phyloP scores from a whole-genome alignment of 2,888 invertebrate species.

The Tachina grossa region DNA sequence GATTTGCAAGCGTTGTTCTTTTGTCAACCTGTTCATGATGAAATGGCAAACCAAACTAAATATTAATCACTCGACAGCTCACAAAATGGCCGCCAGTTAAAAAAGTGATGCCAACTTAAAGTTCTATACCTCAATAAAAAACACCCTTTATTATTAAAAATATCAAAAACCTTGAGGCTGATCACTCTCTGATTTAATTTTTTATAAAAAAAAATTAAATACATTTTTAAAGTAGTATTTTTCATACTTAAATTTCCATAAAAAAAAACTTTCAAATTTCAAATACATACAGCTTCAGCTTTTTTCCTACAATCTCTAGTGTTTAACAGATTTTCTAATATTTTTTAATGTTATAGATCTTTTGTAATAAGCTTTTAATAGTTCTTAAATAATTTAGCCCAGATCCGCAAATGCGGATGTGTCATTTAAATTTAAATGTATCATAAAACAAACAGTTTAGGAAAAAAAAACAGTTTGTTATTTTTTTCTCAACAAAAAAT shows the following conservation, averaged over 20 bases:
- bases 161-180: neutral
- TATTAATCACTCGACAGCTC: too few relatives aligned
- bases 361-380: conserved; percentile 42
- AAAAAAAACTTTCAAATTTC: neutral
- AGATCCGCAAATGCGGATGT: conserved; percentile 67
- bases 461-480: conserved; percentile 5
- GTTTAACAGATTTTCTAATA: neutral
- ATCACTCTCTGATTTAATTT: neutral
- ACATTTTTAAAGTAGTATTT: conserved; percentile 1
- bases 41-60: too few relatives aligned
- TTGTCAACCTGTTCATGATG: too few relatives aligned
- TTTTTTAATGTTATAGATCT: conserved; percentile 7
- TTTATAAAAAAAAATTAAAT: neutral
- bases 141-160: too few relatives aligned
- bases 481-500: conserved; percentile 22
- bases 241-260: neutral
- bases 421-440: conserved; percentile 62
- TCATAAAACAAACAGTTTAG: conserved; percentile 39
- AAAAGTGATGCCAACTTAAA: too few relatives aligned
- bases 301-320: neutral
- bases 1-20: too few relatives aligned
- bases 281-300: neutral
- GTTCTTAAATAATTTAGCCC: conserved; percentile 35
- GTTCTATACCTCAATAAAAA: too few relatives aligned
- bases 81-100: too few relatives aligned